A percentile compares a stretch with the other conserved stretches of the same genome.
Conservation (phyloP, 2,797 vertebrate genomes). For the Enteromius trimaculatus region DNA sequence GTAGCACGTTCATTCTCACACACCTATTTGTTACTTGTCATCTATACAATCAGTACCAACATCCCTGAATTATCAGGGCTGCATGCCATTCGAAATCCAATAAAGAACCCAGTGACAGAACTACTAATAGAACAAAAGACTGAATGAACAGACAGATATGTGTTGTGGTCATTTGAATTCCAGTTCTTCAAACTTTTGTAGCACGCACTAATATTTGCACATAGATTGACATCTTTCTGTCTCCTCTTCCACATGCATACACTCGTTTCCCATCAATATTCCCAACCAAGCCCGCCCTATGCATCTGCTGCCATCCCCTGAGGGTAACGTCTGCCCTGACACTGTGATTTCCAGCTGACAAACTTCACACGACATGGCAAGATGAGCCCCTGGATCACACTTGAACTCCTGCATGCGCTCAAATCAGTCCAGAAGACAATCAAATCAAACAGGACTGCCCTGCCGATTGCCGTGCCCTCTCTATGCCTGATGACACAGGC, state of each 20-base stretch:
- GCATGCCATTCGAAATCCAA: background rate
- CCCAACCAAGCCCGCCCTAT: slow-evolving; percentile 34
- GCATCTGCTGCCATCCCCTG: slow-evolving; percentile 52
- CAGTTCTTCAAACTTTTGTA: background rate
- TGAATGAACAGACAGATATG: background rate
- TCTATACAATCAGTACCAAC: slow-evolving; percentile 31
- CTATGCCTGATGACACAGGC: slow-evolving; percentile 43
- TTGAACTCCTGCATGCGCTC: slow-evolving; percentile 48
- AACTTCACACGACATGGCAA: slow-evolving; percentile 70
- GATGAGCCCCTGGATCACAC: slow-evolving; percentile 71
- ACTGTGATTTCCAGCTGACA: slow-evolving; percentile 71
- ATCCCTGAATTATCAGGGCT: background rate
- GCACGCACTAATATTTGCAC: background rate
- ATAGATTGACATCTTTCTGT: background rate
- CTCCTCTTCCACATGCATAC: slow-evolving; percentile 6
- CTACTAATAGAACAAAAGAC: background rate
- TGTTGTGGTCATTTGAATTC: background rate
- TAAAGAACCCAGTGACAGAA: background rate
- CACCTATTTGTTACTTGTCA: slow-evolving; percentile 30
- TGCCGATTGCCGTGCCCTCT: slow-evolving; percentile 14
- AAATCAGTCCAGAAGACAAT: slow-evolving; percentile 69
- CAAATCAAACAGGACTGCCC: slow-evolving; percentile 59
- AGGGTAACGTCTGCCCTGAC: slow-evolving; percentile 65
- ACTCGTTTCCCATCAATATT: slow-evolving; percentile 49
- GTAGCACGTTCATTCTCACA: slow-evolving; percentile 5